Evolutionary conservation across 2,888 invertebrate species (phyloP).

Genomic region (Argynnis bischoffii): DNA sequence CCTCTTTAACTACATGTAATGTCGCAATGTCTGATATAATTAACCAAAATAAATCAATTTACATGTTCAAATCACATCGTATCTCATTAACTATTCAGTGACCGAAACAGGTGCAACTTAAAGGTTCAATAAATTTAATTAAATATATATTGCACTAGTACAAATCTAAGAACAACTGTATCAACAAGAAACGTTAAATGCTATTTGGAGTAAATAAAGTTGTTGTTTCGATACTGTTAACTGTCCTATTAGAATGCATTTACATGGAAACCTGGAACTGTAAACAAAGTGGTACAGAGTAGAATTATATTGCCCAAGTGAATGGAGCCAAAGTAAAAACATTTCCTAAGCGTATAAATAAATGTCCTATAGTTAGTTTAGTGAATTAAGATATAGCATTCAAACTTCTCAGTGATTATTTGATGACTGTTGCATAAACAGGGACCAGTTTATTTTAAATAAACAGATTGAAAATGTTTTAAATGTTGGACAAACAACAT

Average conservation of each 20-base stretch:
- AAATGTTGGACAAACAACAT: no score
- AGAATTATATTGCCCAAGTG: slow-evolving; percentile 10
- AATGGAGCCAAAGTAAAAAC: slow-evolving; percentile 5
- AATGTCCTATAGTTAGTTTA: no score
- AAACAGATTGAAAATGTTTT: no score
- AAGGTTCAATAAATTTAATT: slow-evolving; percentile 28
- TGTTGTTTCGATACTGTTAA: slow-evolving; percentile 23
- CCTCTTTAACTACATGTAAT: neutral
- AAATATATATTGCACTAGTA: slow-evolving; percentile 29
- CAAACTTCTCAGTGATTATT: no score
- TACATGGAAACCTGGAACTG: slow-evolving; percentile 20
- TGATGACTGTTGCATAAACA: no score
- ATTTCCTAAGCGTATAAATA: no score
- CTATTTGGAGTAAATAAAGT: slow-evolving; percentile 20
- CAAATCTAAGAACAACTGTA: slow-evolving; percentile 21
- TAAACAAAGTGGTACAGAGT: slow-evolving; percentile 2
- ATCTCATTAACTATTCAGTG: slow-evolving; percentile 21
- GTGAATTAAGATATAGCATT: no score
- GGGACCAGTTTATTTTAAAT: no score
- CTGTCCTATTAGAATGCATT: slow-evolving; percentile 21
- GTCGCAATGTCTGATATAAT: slow-evolving; percentile 1
- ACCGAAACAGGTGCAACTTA: slow-evolving; percentile 27
- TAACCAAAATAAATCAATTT: slow-evolving; percentile 17
- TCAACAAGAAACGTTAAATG: slow-evolving; percentile 15
- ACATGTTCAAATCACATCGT: slow-evolving; percentile 15